Conservation (phyloP, 2,797 vertebrate species). For the Vipera ursinii region DNA sequence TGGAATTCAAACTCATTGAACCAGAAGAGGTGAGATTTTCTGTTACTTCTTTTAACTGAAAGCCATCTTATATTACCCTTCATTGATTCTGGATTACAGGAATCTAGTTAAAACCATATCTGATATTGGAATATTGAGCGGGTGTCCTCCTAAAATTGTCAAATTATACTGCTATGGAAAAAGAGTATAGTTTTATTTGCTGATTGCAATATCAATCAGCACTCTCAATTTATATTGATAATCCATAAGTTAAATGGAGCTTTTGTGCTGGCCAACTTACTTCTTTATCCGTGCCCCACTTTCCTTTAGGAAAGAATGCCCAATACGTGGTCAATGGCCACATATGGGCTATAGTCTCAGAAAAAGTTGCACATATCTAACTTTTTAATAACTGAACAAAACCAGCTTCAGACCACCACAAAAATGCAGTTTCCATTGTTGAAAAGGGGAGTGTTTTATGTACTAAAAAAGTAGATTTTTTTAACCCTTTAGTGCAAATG, state of each 20-base stretch:
- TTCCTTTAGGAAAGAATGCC: too few relatives aligned
- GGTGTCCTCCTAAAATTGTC: background rate
- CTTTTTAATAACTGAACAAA: background rate
- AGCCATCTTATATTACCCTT: background rate
- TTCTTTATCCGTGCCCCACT: too few relatives aligned
- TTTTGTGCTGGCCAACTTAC: too few relatives aligned
- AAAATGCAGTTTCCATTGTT: background rate
- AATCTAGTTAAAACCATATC: background rate
- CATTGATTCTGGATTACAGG: background rate
- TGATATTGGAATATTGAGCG: background rate
- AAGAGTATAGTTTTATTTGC: background rate
- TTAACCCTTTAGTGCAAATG: background rate
- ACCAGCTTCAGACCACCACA: background rate
- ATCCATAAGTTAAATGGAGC: too few relatives aligned
- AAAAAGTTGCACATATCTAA: background rate
- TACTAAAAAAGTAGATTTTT: background rate
- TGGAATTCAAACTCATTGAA: conserved; percentile 99
- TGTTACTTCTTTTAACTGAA: background rate
- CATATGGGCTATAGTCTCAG: background rate
- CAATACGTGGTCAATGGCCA: background rate
- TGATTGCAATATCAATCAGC: background rate
- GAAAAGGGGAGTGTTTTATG: background rate
- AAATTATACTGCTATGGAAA: background rate
- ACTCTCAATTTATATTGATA: background rate
- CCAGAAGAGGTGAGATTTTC: conserved; percentile 87